Base-by-base conservation (phyloP, 2,888 invertebrate genomes). In the Agrypnus murinus region DNA sequence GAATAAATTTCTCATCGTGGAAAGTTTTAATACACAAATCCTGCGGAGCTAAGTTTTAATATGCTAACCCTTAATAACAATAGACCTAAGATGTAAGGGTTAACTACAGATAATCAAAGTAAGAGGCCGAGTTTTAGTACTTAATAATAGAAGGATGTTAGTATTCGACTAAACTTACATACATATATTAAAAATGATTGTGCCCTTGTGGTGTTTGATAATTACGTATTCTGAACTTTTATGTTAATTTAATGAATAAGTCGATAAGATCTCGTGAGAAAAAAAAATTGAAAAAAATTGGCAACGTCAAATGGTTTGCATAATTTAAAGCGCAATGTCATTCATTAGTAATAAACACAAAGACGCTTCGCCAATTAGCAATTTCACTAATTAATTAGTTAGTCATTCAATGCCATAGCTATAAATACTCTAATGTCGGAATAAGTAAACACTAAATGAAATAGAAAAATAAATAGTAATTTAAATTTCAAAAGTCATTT, bases 401-500 rank as follows among this genome's bases (percentile, higher is more conserved):
- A 46, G 46, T 46, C 46, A 7, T 10, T 10, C 2, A 19, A 46
- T n/a, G n/a, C n/a, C n/a, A n/a, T n/a, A n/a, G n/a, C n/a, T n/a
- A n/a, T n/a, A n/a, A n/a, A n/a, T 25, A 25, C 25, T 25, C 5
- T 25, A 25, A 2, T 3, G 2, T 25, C 25, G 5, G 25, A 25
- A 25, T 25, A 25, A 2, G 5, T 25, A 25, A 25, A 25, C 5
- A 25, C 25, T 25, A 25, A 38, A 2, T 38, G 38, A 38, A 46
- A 14, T 45, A 45, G 7, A 8, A n/a, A 7, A 50, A 62, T 55
- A 53, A 43, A 34, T 40, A 69, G 14, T 32, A 64, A 69, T 69
- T 64, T 69, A 63, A 64, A 67, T 67, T 67, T 63, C 50, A 67
- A 72, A 66, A 43, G 48, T 72, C 69, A 72, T 69, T 63, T 25